Base-by-base conservation (phyloP, 2,888 invertebrate species). In the Euzophera pinguis region DNA sequence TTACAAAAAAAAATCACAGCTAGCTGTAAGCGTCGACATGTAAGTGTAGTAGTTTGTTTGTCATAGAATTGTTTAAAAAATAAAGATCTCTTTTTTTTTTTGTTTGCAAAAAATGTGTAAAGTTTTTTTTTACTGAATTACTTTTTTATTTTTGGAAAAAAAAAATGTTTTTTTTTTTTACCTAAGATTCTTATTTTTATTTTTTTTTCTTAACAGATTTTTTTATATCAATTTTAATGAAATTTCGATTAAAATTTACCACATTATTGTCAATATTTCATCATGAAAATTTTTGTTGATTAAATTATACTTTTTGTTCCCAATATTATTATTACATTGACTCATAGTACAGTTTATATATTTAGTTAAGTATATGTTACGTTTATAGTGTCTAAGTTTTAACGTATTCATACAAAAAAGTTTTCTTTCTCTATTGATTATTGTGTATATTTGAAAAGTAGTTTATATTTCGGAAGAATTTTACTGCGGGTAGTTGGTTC, bases 401-500 rank as follows among this genome's bases (percentile, higher is more conserved):
- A 64, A 64, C 59, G 58, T 67, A 62, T 63, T 61, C 64, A 60
- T 64, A 55, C 16, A 32, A 32, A n/a, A 14, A 29, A 41, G 41
- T 41, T 41, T 14, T 38, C 50, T 32, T 32, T 2, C 22, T 22
- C 2, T 22, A 22, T 22, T 22, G 22, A 22, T 0, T 17, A 27
- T 50, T 57, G 56, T 22, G 22, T 55, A 63, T 60, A 64, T 54
- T 53, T 41, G 50, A 58, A 51, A 38, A 55, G 60, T 57, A 60
- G 53, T 56, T 60, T 55, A 56, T 65, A 55, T 63, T 60, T 60
- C 62, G 50, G 47, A 58, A 56, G 54, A 56, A 50, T 42, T 43
- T 45, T 32, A 9, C 34, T n/a, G n/a, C 22, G 22, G 22, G 22
- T 22, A 22, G 22, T 5, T 22, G 22, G n/a, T n/a, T 22, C 22